phyloP scores from a whole-genome alignment of 2,113 vertebrate genomes.

The Elephas maximus region DNA sequence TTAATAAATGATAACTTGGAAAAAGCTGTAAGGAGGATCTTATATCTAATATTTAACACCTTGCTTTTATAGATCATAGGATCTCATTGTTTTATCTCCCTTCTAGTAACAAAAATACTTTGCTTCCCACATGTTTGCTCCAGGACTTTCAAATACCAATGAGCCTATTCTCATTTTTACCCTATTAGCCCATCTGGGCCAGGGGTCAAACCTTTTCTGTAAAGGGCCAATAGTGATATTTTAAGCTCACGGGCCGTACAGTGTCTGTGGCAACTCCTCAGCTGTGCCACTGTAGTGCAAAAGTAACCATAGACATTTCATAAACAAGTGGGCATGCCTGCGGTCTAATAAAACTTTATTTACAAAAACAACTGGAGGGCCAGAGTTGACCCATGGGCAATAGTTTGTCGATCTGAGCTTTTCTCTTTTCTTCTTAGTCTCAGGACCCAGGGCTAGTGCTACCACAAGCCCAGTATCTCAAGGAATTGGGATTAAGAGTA shows the following conservation, averaged over 20 bases:
- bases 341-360: not conserved
- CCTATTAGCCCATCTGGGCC: not conserved
- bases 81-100: not conserved
- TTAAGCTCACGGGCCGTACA: not conserved
- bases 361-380: not conserved
- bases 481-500: not conserved
- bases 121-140: not conserved
- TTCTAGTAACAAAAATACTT: not conserved
- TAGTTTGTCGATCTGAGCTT: not conserved
- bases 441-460: not conserved
- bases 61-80: not conserved
- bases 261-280: not conserved
- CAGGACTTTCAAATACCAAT: not conserved
- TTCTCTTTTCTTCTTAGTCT: not conserved
- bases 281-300: not conserved
- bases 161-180: not conserved
- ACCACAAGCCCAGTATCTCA: not conserved
- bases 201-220: not conserved
- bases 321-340: not conserved
- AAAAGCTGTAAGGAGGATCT: not conserved
- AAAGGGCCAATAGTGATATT: not conserved
- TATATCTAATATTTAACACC: slow-evolving; percentile 12
- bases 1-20: not conserved
- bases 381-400: not conserved
- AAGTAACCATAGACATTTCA: slow-evolving; percentile 18